Base-by-base conservation (phyloP, 2,113 vertebrate species). In the Strix uralensis region DNA sequence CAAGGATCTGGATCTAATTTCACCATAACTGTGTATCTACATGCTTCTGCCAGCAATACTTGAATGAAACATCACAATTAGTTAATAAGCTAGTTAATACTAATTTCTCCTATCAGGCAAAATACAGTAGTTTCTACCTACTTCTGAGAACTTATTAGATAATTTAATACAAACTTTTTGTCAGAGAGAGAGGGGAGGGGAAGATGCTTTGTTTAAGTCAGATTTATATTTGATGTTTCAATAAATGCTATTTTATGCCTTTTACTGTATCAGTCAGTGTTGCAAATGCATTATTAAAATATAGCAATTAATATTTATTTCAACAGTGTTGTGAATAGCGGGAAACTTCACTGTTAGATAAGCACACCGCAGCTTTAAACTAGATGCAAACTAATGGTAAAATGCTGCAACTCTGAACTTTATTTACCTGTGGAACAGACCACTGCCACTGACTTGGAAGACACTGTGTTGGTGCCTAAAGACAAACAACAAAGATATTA, bases 381-480 rank as follows among this genome's bases (percentile, higher is more conserved):
- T 9, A 70, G 20, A 49, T 42, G 40, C 14, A 81, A 92, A 73
- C 17, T 51, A 51, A n/a, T 6, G 3, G 25, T 29, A 66, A 84
- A 94, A 42, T 30, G 38, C 52, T 94, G 25, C 13, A 87, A 42
- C 15, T 73, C 30, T 27, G 15, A 90, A 38, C 19, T 79, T 74
- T 57, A 86, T 69, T 98, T 98, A 98, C 98, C 98, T 98, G 98
- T 81, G 96, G 94, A 95, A 98, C 93, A 88, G 98, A 91, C 98
- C 98, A 98, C 78, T 98, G 98, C 98, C 97, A 98, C 42, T 98
- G 98, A 90, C 97, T 97, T 86, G 97, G 96, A 88, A 98, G 83
- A 96, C 97, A 98, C 32, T 98, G 98, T 52, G 97, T n/a, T 70
- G 98, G 97, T 81, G 97, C 95, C 98, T 98, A 96, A 92, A 95